Conservation (phyloP, 2,797 vertebrate species). For the Coreius guichenoti region DNA sequence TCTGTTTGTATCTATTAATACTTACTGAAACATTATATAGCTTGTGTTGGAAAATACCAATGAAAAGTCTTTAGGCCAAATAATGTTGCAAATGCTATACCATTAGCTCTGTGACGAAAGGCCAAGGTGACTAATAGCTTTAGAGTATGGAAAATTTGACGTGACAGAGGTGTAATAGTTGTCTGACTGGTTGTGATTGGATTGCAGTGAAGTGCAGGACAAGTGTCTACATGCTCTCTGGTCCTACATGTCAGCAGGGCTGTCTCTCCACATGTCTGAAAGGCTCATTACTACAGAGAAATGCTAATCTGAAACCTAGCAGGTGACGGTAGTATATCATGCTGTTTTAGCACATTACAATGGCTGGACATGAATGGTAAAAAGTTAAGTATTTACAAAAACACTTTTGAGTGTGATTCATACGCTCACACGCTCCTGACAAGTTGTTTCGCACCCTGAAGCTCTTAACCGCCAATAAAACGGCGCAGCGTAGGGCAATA, state of each 20-base stretch:
- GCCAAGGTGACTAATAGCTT: slow-evolving; percentile 29
- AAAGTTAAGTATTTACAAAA: not conserved
- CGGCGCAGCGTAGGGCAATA: slow-evolving; percentile 9
- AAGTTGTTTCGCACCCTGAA: slow-evolving; percentile 14
- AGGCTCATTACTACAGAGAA: slow-evolving; percentile 19
- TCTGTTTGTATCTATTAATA: not conserved
- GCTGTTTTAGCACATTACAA: not conserved
- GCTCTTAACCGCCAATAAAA: not conserved
- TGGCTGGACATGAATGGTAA: not conserved
- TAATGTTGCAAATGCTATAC: slow-evolving; percentile 8
- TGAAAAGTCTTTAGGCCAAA: slow-evolving; percentile 7
- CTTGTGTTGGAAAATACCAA: not conserved
- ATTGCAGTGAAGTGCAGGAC: slow-evolving; percentile 17
- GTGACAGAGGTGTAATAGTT: slow-evolving; percentile 62
- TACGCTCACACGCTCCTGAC: not conserved
- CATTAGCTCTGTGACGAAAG: slow-evolving; percentile 31
- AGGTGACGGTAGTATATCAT: slow-evolving; percentile 1
- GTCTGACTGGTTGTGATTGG: slow-evolving; percentile 54
- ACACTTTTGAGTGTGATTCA: not conserved
- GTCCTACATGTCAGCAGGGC: slow-evolving; percentile 3
- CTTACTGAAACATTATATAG: slow-evolving; percentile 5
- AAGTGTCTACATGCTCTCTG: slow-evolving; percentile 44
- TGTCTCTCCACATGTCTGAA: slow-evolving; percentile 13
- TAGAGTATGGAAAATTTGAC: slow-evolving; percentile 72
- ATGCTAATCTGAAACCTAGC: slow-evolving; percentile 22